Evolutionary conservation across 2,888 invertebrate genomes (phyloP).

Genomic region (Cantharis lateralis): DNA sequence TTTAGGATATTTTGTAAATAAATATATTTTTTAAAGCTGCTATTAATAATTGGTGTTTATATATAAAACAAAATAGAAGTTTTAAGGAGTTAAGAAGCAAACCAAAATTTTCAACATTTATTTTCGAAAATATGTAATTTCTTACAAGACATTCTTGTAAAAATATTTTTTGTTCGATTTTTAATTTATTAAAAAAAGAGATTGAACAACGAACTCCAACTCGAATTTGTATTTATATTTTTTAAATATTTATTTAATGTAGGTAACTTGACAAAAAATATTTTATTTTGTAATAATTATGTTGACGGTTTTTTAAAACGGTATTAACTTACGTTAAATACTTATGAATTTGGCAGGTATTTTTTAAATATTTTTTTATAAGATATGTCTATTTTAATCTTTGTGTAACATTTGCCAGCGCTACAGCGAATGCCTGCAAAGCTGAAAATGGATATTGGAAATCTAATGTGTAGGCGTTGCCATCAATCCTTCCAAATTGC

Average conservation of each 20-base stretch:
- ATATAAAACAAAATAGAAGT: neutral
- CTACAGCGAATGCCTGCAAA: slow-evolving; percentile 97
- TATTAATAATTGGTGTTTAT: neutral
- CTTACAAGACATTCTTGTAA: neutral
- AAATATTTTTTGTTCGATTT: neutral
- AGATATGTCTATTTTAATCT: slow-evolving; percentile 75
- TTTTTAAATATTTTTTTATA: neutral
- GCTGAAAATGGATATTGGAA: slow-evolving; percentile 99
- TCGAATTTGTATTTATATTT: neutral
- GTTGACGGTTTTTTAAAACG: slow-evolving; percentile 20
- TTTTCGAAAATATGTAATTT: neutral
- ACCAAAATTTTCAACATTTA: neutral
- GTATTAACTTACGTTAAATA: slow-evolving; percentile 12
- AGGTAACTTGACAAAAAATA: slow-evolving; percentile 19
- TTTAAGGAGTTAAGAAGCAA: neutral
- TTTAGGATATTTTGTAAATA: slow-evolving; percentile 1
- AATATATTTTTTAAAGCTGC: neutral
- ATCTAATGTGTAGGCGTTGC: slow-evolving; percentile 97
- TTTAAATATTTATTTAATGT: slow-evolving; percentile 15
- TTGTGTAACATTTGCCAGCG: slow-evolving; percentile 94
- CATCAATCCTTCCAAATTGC: slow-evolving; percentile 99
- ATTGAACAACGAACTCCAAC: slow-evolving; percentile 1
- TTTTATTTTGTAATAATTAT: slow-evolving; percentile 11
- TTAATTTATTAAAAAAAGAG: neutral
- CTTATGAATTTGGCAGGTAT: slow-evolving; percentile 24